Base-by-base conservation (phyloP, 2,113 vertebrate species). In the Coturnix japonica region DNA sequence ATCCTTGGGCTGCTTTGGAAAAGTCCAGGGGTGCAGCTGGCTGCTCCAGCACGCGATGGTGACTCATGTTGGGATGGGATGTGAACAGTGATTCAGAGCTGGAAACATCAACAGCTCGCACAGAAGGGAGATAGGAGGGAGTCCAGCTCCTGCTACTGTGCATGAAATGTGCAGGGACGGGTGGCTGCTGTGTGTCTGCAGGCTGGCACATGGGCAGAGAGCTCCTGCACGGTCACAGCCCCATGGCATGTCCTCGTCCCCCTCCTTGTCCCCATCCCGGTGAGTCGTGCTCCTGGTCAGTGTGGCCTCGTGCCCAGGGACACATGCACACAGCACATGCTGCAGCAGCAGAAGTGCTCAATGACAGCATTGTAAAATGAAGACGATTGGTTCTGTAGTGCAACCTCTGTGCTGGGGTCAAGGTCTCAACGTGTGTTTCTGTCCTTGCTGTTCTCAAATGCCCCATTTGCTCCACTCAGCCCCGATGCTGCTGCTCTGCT, bases 1-100 rank as follows among this genome's bases (percentile, higher is more conserved):
- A 14, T 8, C 76, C 73, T 73, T 1, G 0, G n/a, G 25, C 39
- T 66, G 41, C 6, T 63, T 47, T 11, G 57, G 18, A 16, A 39
- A 60, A 7, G 12, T 2, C 25, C 0, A 23, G 46, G 44, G 70
- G 30, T 1, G 16, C 9, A 9, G n/a, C 56, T 9, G 47, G 41
- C 7, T 22, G 64, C 6, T 30, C 4, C 5, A n/a, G 25, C 44
- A 44, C 4, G 31, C 20, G 3, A n/a, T 59, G 46, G 66, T 79
- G 85, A 92, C 63, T 93, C 89, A 84, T 4, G 1, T 12, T 35
- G 14, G 54, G 41, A 67, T 49, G 81, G 91, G 93, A 90, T 87
- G 85, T 49, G 90, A 70, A 33, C 41, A 16, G 25, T 63, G 87
- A 91, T 84, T 92, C 91, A 81, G 70, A 49, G 11, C 81, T 95